Percentiles rank a stretch among this genome's conserved stretches.
Conservation (phyloP, 2,113 vertebrate genomes). For the Apaloderma vittatum region DNA sequence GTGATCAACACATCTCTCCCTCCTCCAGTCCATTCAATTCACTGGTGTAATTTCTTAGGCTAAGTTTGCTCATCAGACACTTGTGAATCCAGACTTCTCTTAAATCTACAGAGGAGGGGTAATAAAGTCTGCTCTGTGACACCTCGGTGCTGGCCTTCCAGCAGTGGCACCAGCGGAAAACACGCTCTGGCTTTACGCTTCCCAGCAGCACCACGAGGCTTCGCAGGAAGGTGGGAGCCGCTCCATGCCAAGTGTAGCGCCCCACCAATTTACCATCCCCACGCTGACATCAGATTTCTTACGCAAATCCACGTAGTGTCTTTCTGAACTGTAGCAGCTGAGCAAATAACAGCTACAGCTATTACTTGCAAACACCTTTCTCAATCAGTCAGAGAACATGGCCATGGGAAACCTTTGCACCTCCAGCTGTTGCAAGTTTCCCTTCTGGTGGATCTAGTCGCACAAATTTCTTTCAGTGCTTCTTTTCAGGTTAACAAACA, state of each 20-base stretch:
- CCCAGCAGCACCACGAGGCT: rapidly evolving
- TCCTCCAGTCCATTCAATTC: not conserved
- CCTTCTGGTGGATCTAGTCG: not conserved
- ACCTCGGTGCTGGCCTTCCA: not conserved
- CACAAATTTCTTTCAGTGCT: not conserved
- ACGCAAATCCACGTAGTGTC: not conserved
- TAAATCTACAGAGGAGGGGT: not conserved
- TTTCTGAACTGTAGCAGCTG: not conserved
- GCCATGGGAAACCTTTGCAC: not conserved
- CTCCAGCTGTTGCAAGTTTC: not conserved
- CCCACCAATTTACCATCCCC: not conserved
- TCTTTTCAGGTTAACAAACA: not conserved
- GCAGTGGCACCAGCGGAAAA: rapidly evolving
- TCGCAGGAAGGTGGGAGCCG: rapidly evolving
- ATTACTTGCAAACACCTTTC: not conserved
- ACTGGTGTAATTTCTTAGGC: not conserved
- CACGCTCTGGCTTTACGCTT: rapidly evolving
- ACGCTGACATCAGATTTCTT: not conserved
- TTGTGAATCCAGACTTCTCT: not conserved
- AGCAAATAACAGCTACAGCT: not conserved
- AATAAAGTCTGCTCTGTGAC: rapidly evolving
- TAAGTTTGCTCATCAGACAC: not conserved
- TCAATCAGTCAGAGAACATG: rapidly evolving
- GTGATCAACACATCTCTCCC: rapidly evolving
- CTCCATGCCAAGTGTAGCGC: rapidly evolving